Base-by-base conservation (phyloP, 2,888 invertebrate species). In the Callinectes sapidus region DNA sequence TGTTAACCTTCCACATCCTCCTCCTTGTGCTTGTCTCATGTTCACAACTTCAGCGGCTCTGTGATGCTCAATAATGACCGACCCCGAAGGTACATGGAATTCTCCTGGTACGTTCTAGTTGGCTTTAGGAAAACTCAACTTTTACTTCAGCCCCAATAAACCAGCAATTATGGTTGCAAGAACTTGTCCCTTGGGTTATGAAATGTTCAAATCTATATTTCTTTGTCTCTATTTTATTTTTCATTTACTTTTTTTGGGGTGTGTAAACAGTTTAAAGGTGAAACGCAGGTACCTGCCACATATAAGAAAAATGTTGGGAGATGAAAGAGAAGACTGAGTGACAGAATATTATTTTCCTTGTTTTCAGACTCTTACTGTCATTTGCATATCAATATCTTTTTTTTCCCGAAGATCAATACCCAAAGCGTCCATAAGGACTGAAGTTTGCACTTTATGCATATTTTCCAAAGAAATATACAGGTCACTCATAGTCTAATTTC, bases 1-100 rank as follows among this genome's bases (percentile, higher is more conserved):
- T 35, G 81, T 81, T 81, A 81, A 81, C 81, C 81, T 81, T 81
- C 81, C 81, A 81, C 16, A 35, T 81, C 81, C 14, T 81, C 81
- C 14, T 81, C 81, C 2, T 35, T 81, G 35, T 35, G 81, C 35
- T 81, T 35, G 32, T 81, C 32, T 81, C 81, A 2, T 35, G 81
- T 81, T 35, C 32, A 35, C 1, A 8, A 81, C 81, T 81, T 35
- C 81, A 16, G 14, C 35, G 28, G 81, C 81, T 16, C 35, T 35
- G 23, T 81, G 71, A n/a, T 23, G n/a, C 71, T 71, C 71, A 71
- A 71, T 28, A 71, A 18, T 71, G 81, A 81, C 35, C 81, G 81
- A 81, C 35, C 81, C 35, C 32, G 32, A 32, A 1, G 81, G 14
- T 81, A 81, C 16, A 28, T 35, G 10, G 1, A 23, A 71, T 18